These are phyloP conservation scores for Cephalophus harveyi DNA, from an alignment of 2,113 vertebrate genomes.

Conservation along the genomic window DNA sequence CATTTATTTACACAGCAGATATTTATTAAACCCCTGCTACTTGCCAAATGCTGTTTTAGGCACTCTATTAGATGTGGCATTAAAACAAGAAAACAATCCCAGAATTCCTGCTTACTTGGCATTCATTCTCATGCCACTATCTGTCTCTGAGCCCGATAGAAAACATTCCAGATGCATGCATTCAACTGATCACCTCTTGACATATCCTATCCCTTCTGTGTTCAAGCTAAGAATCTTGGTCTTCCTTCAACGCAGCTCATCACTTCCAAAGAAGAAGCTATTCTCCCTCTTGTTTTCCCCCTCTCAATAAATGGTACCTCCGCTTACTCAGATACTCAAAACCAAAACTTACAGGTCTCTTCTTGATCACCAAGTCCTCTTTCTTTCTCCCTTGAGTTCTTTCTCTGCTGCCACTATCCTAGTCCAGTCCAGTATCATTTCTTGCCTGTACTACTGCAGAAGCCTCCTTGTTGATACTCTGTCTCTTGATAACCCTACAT, in stretches of 20 bases:
- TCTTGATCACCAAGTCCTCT: not conserved
- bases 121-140: not conserved
- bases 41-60: not conserved
- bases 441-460: not conserved
- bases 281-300: not conserved
- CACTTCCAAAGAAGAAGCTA: not conserved
- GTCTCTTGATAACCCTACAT: not conserved
- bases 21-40: not conserved
- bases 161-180: not conserved
- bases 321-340: not conserved
- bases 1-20: not conserved
- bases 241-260: not conserved
- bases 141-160: not conserved
- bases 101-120: not conserved
- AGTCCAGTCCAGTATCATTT: not conserved
- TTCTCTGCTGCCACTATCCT: not conserved
- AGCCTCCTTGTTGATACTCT: not conserved
- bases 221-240: not conserved
- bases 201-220: not conserved
- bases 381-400: not conserved
- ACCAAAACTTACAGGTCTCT: not conserved
- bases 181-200: not conserved
- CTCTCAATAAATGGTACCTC: not conserved
- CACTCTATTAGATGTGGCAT: not conserved
- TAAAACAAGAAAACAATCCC: not conserved